A percentile compares a stretch with the other conserved stretches of the same genome.
Conservation (phyloP, 1,140 invertebrate species). For the Calycopis cecrops region DNA sequence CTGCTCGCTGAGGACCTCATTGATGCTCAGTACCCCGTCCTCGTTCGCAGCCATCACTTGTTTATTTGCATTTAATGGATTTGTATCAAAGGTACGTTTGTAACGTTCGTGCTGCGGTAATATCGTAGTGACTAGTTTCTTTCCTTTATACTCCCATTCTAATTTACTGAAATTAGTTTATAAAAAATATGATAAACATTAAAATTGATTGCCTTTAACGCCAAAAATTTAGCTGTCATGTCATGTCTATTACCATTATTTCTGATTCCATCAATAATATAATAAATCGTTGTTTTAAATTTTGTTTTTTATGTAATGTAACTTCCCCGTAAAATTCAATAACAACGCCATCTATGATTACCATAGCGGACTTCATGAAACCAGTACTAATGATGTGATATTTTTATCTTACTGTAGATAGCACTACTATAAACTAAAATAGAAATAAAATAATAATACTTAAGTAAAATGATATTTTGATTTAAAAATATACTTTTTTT, state of each 20-base stretch:
- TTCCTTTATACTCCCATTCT: constrained; percentile 69
- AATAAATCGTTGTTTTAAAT: no score
- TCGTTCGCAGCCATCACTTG: constrained; percentile 55
- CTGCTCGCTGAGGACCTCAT: constrained; percentile 80
- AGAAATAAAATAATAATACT: not conserved
- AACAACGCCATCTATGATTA: no score
- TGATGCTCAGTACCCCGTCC: constrained; percentile 80
- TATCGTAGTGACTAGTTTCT: constrained; percentile 51
- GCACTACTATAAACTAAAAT: not conserved
- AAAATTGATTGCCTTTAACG: not conserved
- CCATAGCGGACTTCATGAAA: no score
- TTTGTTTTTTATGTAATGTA: no score
- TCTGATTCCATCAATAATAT: no score
- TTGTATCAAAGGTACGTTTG: constrained; percentile 36
- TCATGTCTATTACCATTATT: no score
- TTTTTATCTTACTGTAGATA: no score
- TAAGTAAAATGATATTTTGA: no score
- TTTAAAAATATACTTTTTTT: no score
- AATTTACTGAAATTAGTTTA: constrained; percentile 53
- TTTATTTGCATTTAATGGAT: constrained; percentile 34
- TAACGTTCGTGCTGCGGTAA: constrained; percentile 50
- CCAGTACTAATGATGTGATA: no score
- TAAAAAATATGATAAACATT: not conserved
- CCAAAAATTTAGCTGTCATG: no score
- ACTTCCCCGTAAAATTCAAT: no score